Base-by-base conservation (phyloP, 2,888 invertebrate genomes). In the Callyntrura guangdongensis region DNA sequence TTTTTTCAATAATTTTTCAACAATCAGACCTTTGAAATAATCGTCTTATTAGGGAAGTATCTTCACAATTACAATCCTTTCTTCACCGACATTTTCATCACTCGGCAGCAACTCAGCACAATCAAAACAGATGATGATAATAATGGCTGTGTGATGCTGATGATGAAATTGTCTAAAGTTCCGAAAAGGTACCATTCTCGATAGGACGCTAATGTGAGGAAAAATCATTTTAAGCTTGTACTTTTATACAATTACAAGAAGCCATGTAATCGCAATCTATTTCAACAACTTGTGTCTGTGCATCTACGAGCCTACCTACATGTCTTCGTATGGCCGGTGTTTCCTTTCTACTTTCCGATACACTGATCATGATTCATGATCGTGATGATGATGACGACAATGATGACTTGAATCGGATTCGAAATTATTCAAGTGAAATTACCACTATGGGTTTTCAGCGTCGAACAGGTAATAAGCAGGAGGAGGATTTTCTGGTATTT, bases 41-140 rank as follows among this genome's bases (percentile, higher is more conserved):
- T 77, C 77, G 77, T 17, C 56, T 27, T 79, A 79, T 79, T 79
- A 79, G 79, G 36, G 27, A 79, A 64, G 27, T 45, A 61, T 47
- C 20, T 36, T 67, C 36, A 79, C 67, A 79, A 86, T 77, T 79
- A 86, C 86, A 79, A 64, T 87, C 79, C 64, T 53, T 67, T 74
- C 36, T 67, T 72, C 77, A 86, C 89, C 86, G 89, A 89, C 91
- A 89, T 77, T 86, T 87, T 81, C 86, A 89, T 88, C 89, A 89
- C 89, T 86, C 83, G 6, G 25, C 82, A 14, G 45, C 82, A 47
- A 20, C 36, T 36, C 36, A 85, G 79, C 86, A 88, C 79, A 84
- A 91, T 88, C 89, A 89, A 82, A 82, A 64, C 61, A 85, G 49
- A 81, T 82, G 81, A 86, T 86, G 25, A 56, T 87, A 81, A 79